These are phyloP conservation scores for Hermetia illucens DNA, from an alignment of 1,140 invertebrate genomes.

Conservation along the genomic window DNA sequence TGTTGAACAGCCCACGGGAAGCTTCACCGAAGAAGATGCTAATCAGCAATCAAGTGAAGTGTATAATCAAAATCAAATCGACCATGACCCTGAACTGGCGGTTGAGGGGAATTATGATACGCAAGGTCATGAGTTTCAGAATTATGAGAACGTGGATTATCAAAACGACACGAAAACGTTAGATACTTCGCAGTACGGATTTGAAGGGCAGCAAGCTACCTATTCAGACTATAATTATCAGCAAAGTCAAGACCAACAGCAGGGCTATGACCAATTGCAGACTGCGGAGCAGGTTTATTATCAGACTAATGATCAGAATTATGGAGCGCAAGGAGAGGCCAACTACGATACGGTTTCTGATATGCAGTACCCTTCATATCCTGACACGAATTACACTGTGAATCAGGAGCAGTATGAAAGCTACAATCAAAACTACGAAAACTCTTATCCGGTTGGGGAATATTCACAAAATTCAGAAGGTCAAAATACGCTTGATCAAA, in stretches of 20 bases:
- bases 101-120: constrained; percentile 1
- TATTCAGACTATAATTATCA: constrained; percentile 16
- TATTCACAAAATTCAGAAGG: no score
- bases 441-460: no score
- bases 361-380: no score
- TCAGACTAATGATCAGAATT: background rate
- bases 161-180: no score
- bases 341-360: no score
- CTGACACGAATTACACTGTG: no score
- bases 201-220: constrained; percentile 13
- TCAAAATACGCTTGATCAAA: no score
- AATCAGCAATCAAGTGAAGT: background rate
- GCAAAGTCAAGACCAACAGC: background rate
- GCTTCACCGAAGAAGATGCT: background rate
- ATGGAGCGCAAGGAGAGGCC: background rate
- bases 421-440: no score
- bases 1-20: background rate
- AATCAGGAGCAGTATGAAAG: no score
- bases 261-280: background rate
- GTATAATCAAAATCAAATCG: background rate
- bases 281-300: background rate
- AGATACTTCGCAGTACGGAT: constrained; percentile 18
- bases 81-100: background rate
- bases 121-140: constrained; percentile 16
- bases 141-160: constrained; percentile 24